Conservation (phyloP, 2,888 invertebrate genomes). For the Ennomos fuscantarius region DNA sequence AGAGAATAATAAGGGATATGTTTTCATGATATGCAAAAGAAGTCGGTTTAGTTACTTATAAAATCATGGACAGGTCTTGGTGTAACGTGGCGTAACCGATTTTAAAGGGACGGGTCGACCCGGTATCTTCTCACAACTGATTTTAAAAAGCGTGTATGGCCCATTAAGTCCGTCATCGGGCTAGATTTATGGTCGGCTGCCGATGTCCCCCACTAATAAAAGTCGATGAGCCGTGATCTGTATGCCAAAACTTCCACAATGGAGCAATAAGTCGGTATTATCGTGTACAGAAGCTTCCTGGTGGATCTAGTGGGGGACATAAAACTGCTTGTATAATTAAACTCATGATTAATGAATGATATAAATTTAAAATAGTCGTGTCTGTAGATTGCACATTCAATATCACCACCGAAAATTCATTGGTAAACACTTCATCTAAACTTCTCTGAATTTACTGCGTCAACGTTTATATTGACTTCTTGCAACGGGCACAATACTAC, state of each 20-base stretch:
- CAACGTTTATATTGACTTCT: no score
- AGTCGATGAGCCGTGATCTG: constrained; percentile 80
- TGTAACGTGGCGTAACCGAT: constrained; percentile 19
- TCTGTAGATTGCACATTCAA: constrained; percentile 4
- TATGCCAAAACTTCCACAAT: constrained; percentile 78
- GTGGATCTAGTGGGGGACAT: constrained; percentile 49
- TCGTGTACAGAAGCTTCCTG: constrained; percentile 53
- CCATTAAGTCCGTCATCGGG: constrained; percentile 77
- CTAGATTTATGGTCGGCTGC: constrained; percentile 67
- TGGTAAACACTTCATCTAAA: no score
- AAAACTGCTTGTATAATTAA: constrained; percentile 44
- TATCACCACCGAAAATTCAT: not conserved
- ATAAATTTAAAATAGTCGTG: constrained; percentile 14
- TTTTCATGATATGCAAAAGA: not conserved
- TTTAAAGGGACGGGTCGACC: constrained; percentile 22
- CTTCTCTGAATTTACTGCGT: no score
- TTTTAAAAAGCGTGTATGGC: constrained; percentile 70
- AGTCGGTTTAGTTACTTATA: not conserved
- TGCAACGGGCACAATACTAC: no score
- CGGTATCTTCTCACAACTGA: constrained; percentile 49
- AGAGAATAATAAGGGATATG: no score
- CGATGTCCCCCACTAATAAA: constrained; percentile 70
- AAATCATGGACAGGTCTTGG: constrained; percentile 10
- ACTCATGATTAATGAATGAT: constrained; percentile 35
- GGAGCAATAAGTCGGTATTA: constrained; percentile 65